Conservation (phyloP, 2,797 vertebrate species). For the Artibeus jamaicensis region DNA sequence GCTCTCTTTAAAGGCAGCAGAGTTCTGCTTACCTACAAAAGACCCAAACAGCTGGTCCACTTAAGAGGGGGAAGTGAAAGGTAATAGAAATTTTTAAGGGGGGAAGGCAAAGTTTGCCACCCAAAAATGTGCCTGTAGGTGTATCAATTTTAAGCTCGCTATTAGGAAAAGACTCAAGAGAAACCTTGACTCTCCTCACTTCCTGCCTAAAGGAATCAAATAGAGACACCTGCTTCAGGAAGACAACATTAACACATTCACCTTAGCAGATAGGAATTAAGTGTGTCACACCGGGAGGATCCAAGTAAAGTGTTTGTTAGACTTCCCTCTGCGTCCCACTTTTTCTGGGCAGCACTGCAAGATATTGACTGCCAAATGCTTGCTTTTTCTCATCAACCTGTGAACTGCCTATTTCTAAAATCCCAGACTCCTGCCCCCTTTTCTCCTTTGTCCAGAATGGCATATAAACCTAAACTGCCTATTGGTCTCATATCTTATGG, state of each 20-base stretch:
- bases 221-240: not conserved
- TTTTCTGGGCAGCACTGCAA: not conserved
- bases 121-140: not conserved
- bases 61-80: not conserved
- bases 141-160: not conserved
- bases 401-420: not conserved
- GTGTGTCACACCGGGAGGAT: not conserved
- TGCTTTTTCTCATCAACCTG: not conserved
- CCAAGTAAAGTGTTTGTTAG: not conserved
- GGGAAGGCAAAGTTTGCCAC: not conserved
- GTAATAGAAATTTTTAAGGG: not conserved
- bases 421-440: not conserved
- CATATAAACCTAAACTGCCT: not conserved
- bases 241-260: not conserved
- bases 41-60: not conserved
- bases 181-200: not conserved
- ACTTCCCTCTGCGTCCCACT: not conserved
- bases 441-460: not conserved
- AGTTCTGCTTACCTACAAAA: not conserved
- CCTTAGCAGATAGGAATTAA: not conserved
- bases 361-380: not conserved
- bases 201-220: not conserved
- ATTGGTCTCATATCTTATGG: not conserved
- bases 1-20: not conserved
- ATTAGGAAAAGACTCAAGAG: not conserved